Base-by-base conservation (phyloP, 2,797 vertebrate species). In the Loriculus beryllinus region DNA sequence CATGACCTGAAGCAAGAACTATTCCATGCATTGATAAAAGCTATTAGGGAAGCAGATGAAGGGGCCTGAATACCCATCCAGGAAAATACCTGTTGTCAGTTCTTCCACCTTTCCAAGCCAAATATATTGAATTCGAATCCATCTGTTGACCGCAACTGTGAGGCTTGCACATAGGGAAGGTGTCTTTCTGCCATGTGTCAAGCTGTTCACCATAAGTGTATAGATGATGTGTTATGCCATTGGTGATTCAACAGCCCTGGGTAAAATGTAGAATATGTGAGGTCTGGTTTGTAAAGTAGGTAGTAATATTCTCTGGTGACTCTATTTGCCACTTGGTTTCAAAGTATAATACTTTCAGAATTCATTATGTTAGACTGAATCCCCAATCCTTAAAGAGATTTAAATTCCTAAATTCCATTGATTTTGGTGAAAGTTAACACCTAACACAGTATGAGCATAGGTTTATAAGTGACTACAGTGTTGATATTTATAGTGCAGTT, bases 391-490 rank as follows among this genome's bases (percentile, higher is more conserved):
- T 77, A n/a, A 85, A 62, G 89, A 68, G 45, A 78, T 87, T 89
- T 93, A 42, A 90, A 88, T 91, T 91, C 74, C 47, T 74, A 56
- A 84, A 60, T 90, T 63, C 48, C 40, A 42, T 40, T 84, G 40
- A 79, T 88, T 93, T 93, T 67, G 59, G 65, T 59, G 45, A 54
- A 86, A 86, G 42, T 51, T 75, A 81, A 72, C 62, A 40, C 35
- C 67, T 54, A 37, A 71, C 65, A 59, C 28, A 43, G 39, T 48
- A 33, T 22, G 12, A 51, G 12, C 33, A 23, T 20, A 51, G 22
- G 29, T 74, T 88, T 91, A 70, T 40, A 57, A 86, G 59, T 88
- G 67, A 25, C 21, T 84, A 0, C 37, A 15, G 9, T 79, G 43
- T 70, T 79, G 52, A 28, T 79, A 72, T 49, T 56, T 49, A 28